Percentiles rank a stretch among this genome's conserved stretches.
These are phyloP conservation scores for Pseudomyrmex sp. DNA, from an alignment of 1,140 invertebrate species.

Conservation along the genomic window DNA sequence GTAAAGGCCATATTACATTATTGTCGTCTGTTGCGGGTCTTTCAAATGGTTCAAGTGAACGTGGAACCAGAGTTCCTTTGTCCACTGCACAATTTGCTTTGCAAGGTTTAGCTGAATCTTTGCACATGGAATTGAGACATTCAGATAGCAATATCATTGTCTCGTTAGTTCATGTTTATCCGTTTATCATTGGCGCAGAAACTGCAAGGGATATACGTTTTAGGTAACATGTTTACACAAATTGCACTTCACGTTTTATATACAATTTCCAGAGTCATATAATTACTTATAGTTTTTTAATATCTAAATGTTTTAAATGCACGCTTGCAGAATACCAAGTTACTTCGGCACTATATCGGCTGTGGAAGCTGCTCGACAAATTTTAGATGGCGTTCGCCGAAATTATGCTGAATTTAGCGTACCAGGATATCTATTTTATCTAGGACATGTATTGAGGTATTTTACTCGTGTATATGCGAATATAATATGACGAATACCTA, in stretches of 20 bases:
- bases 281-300: constrained; percentile 4
- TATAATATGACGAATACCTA: too few species aligned
- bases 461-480: constrained; percentile 18
- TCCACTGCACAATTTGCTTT: constrained; percentile 91
- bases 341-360: constrained; percentile 88
- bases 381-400: constrained; percentile 87
- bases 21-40: constrained; percentile 90
- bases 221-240: constrained; percentile 81
- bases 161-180: constrained; percentile 87
- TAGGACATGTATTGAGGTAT: constrained; percentile 86
- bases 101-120: constrained; percentile 87
- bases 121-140: constrained; percentile 87
- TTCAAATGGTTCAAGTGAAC: constrained; percentile 86
- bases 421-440: constrained; percentile 86
- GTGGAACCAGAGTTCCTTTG: constrained; percentile 86
- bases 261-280: neutral
- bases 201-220: constrained; percentile 85
- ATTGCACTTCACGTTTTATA: neutral
- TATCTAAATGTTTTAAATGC: neutral
- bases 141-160: constrained; percentile 86
- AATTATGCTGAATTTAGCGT: constrained; percentile 88
- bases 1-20: constrained; percentile 89
- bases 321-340: constrained; percentile 86
- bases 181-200: constrained; percentile 87
- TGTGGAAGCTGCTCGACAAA: constrained; percentile 85